Evolutionary conservation across 92 coral and sea anemone species (phyloP).

Genomic region (Porites evermanni): DNA sequence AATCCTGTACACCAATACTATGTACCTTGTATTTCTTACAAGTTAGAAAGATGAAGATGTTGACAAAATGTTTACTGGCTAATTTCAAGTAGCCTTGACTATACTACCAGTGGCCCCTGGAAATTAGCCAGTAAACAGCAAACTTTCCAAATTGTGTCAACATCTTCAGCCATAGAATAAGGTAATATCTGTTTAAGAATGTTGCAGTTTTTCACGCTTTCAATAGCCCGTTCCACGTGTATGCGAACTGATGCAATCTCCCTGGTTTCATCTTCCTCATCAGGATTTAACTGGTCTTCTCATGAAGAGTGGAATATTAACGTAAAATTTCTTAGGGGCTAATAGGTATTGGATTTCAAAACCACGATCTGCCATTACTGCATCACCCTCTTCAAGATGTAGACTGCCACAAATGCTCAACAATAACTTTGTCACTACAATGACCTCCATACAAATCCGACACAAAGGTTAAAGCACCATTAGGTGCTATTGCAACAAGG

Average conservation of each 20-base stretch:
- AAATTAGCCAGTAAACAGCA: slow-evolving; percentile 46
- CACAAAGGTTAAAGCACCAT: slow-evolving; percentile 18
- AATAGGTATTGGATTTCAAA: slow-evolving; percentile 49
- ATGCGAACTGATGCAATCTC: slow-evolving; percentile 43
- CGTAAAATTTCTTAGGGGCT: slow-evolving; percentile 19
- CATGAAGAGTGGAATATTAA: slow-evolving; percentile 53
- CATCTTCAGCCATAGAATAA: slow-evolving; percentile 41
- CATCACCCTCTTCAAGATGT: slow-evolving; percentile 43
- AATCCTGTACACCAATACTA: slow-evolving; percentile 5
- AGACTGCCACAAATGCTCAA: slow-evolving; percentile 35
- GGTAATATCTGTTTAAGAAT: slow-evolving; percentile 35
- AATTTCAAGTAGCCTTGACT: slow-evolving; percentile 5
- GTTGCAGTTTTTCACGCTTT: slow-evolving; percentile 45
- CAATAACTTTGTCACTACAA: slow-evolving; percentile 50
- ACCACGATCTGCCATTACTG: slow-evolving; percentile 49
- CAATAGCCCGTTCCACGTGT: slow-evolving; percentile 58
- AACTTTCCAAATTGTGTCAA: slow-evolving; percentile 48
- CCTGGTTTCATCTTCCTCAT: slow-evolving; percentile 29
- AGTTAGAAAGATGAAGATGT: slow-evolving; percentile 30
- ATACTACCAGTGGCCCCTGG: slow-evolving; percentile 40
- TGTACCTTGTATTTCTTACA: slow-evolving; percentile 10
- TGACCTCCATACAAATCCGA: slow-evolving; percentile 47
- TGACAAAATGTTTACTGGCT: slow-evolving; percentile 29
- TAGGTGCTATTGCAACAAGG: slow-evolving; percentile 32
- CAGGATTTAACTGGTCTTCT: slow-evolving; percentile 35